Evolutionary conservation across 2,888 invertebrate genomes (phyloP).

Genomic region (Cheilosia vulpina): DNA sequence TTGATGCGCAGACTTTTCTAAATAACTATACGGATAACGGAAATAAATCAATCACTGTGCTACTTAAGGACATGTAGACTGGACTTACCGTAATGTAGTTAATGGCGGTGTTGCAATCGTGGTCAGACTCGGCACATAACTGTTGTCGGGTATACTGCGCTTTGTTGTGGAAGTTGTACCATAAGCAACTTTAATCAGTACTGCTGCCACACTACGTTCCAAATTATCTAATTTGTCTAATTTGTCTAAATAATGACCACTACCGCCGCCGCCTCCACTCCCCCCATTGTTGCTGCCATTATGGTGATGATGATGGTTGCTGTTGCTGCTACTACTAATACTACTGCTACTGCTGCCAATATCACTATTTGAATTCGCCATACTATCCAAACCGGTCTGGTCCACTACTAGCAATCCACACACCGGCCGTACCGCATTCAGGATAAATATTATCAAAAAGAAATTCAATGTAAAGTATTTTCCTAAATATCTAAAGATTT

Average conservation of each 20-base stretch:
- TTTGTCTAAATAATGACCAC: constrained; percentile 85
- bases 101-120: constrained; percentile 87
- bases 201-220: constrained; percentile 88
- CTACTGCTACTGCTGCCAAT: constrained; percentile 55
- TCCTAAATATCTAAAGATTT: constrained; percentile 61
- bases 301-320: constrained; percentile 55
- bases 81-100: constrained; percentile 85
- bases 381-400: constrained; percentile 67
- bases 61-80: background rate
- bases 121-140: constrained; percentile 86
- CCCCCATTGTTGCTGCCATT: constrained; percentile 52
- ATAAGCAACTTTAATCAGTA: constrained; percentile 88
- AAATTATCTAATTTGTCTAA: constrained; percentile 83
- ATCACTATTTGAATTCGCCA: constrained; percentile 65
- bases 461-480: constrained; percentile 68
- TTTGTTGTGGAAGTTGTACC: constrained; percentile 88
- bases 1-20: constrained; percentile 80
- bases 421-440: constrained; percentile 60
- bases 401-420: constrained; percentile 77
- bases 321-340: constrained; percentile 52
- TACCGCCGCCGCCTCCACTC: constrained; percentile 74
- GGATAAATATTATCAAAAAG: constrained; percentile 69
- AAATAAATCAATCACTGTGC: background rate
- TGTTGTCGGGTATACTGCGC: constrained; percentile 87
- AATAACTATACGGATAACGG: constrained; percentile 78